A percentile compares a stretch with the other conserved stretches of the same genome.
phyloP scores from a whole-genome alignment of 2,113 vertebrate genomes.

The Chaetops frenatus region DNA sequence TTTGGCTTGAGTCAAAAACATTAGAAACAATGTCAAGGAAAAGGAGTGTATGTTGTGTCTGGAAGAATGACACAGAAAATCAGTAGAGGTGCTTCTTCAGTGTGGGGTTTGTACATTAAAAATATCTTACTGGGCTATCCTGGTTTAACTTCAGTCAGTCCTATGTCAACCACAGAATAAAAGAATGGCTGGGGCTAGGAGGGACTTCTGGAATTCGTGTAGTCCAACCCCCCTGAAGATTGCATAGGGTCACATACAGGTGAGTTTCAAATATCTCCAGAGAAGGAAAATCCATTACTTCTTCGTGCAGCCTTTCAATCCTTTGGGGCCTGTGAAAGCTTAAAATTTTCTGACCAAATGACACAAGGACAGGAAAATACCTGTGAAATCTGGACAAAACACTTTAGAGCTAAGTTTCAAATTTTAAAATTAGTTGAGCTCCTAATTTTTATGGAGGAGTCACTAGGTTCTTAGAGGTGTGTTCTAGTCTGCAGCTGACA shows the following conservation, averaged over 20 bases:
- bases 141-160: neutral
- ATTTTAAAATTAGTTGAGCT: neutral
- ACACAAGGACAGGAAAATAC: neutral
- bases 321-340: neutral
- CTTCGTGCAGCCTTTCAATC: neutral
- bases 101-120: neutral
- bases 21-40: neutral
- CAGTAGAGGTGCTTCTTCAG: neutral
- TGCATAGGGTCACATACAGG: neutral
- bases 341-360: neutral
- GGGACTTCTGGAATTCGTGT: neutral
- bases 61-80: neutral
- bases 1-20: neutral
- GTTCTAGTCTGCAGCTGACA: neutral
- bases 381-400: neutral
- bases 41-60: neutral
- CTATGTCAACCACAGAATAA: neutral
- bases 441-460: neutral
- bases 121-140: neutral
- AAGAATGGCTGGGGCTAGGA: neutral
- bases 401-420: neutral
- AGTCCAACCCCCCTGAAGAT: fast-evolving
- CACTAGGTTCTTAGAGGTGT: neutral
- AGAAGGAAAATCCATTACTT: neutral
- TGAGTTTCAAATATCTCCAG: neutral